Conservation (phyloP, 1,140 invertebrate species). For the Spodoptera litura region DNA sequence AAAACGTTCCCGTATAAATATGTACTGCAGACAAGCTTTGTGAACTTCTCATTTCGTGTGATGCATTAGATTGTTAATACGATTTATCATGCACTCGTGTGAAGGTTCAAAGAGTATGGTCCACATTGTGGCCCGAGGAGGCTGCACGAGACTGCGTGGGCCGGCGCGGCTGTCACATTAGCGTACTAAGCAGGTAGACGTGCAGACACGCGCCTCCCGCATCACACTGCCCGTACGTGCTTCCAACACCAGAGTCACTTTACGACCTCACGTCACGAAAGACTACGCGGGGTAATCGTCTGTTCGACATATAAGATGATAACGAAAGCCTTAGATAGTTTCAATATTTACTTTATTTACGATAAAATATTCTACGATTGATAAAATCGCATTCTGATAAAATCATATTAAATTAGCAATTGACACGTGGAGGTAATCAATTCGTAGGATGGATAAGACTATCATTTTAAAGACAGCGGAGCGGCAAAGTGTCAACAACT, state of each 20-base stretch:
- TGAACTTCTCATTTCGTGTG: slow-evolving; percentile 43
- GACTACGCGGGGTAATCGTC: neutral
- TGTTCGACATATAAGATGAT: neutral
- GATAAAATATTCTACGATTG: neutral
- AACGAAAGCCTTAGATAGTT: neutral
- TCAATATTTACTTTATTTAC: neutral
- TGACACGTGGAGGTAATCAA: slow-evolving; percentile 17
- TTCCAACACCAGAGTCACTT: neutral
- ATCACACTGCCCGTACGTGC: slow-evolving; percentile 27
- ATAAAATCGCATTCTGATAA: neutral
- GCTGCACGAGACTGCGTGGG: slow-evolving; percentile 11
- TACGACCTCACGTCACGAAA: slow-evolving; percentile 28
- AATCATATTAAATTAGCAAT: slow-evolving; percentile 7
- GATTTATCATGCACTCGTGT: slow-evolving; percentile 52
- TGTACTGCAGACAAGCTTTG: slow-evolving; percentile 35
- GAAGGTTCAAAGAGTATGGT: slow-evolving; percentile 42
- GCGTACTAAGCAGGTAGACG: slow-evolving; percentile 71
- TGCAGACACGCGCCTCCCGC: slow-evolving; percentile 61
- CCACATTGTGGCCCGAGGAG: slow-evolving; percentile 7
- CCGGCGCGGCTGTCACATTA: slow-evolving; percentile 61
- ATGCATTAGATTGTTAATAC: slow-evolving; percentile 52
- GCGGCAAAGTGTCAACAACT: slow-evolving; percentile 82
- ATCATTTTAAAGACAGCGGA: slow-evolving; percentile 67
- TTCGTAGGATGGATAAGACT: slow-evolving; percentile 56
- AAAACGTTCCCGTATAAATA: slow-evolving; percentile 31